Percentiles rank a stretch among this genome's conserved stretches.
These are phyloP conservation scores for Aporophyla lueneburgensis DNA, from an alignment of 2,888 invertebrate species.

Conservation along the genomic window DNA sequence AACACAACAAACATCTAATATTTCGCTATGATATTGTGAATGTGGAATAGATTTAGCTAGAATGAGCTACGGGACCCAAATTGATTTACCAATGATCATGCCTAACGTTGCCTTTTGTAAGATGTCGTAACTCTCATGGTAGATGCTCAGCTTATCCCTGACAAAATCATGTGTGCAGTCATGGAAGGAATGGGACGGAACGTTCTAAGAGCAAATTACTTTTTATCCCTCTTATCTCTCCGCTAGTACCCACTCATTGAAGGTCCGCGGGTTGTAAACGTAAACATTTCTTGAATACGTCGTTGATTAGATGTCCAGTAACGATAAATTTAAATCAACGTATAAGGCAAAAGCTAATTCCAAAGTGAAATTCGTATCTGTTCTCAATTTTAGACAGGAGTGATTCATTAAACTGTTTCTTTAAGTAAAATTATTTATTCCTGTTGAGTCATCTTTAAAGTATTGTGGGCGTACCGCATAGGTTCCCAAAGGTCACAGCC, in stretches of 20 bases:
- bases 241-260: neutral
- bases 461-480: neutral
- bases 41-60: neutral
- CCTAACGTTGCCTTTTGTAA: slow-evolving; percentile 19
- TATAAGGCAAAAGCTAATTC: neutral
- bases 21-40: neutral
- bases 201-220: slow-evolving; percentile 10
- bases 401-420: neutral
- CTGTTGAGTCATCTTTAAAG: neutral
- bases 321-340: slow-evolving; percentile 20
- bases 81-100: slow-evolving; percentile 31
- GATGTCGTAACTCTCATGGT: slow-evolving; percentile 4
- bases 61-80: too few relatives aligned
- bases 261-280: neutral
- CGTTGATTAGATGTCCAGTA: slow-evolving; percentile 8
- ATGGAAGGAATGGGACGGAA: slow-evolving; percentile 8
- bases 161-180: slow-evolving; percentile 36
- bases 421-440: neutral
- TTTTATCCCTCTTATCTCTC: slow-evolving; percentile 26
- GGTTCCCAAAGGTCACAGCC: neutral
- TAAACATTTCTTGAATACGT: slow-evolving; percentile 20
- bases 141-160: slow-evolving; percentile 22
- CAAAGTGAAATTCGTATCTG: neutral
- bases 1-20: neutral
- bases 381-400: neutral